Evolutionary conservation across 1,140 invertebrate species (phyloP), one percentile per base, ranked within the genome.

Genomic region (Ganaspis sp.): DNA sequence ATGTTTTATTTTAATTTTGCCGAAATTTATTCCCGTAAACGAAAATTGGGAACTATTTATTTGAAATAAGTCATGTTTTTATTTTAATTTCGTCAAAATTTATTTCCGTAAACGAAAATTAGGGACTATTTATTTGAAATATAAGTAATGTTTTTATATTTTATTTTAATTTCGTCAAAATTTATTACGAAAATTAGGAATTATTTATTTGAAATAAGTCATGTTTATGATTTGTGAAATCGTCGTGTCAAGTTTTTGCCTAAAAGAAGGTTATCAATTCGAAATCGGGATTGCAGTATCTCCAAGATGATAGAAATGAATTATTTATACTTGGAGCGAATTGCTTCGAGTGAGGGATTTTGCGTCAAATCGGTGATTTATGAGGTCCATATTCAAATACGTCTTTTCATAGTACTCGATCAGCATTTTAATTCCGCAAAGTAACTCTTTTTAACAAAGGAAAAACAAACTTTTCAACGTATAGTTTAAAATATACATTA

Each of bases 371-470:
- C 23, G 21, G 8, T 64, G 54, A 64, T 64, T 64, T 26, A 64
- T 64, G 54, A 64, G 54, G 54, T 64, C 23, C 54, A 29, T 29
- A 64, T 64, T 26, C 23, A 64, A 64, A 64, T 64, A 64, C 21
- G 21, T 58, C 12, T 26, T 58, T 26, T 26, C 54, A 26, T 58
- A 26, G 21, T 58, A 26, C 9, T 58, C 54, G 54, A 58, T 58
- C 54, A 58, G 54, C 9, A 54, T 58, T 58, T 58, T 58, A 58
- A 58, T 58, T 58, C 11, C 1, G 23, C 21, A 58, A 58, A 58
- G 54, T 58, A 58, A 58, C 11, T 58, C 45, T 49, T 49, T 49
- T 49, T 17, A 49, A 49, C 45, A 49, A n/a, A 49, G 4, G 45
- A 17, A 49, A 49, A 45, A 45, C 15, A 45, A 45, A 45, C n/a